A percentile compares a stretch with the other conserved stretches of the same genome.
phyloP scores from a whole-genome alignment of 1,140 invertebrate species.

The Nasonia giraulti region DNA sequence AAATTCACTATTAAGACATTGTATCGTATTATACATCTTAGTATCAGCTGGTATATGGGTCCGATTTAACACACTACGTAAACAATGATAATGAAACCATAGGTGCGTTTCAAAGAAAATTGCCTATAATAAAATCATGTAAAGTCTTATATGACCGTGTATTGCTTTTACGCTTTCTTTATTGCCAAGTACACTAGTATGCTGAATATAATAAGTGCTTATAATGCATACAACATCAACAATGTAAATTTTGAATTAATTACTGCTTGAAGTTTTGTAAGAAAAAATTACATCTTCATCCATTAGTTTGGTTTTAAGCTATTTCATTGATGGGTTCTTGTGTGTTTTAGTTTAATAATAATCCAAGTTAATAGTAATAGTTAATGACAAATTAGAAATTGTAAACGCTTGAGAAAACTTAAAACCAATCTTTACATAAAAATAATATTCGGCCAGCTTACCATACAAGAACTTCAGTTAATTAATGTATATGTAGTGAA shows the following conservation, averaged over 20 bases:
- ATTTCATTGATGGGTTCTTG: constrained; percentile 6
- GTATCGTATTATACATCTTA: constrained; percentile 39
- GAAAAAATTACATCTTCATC: neutral
- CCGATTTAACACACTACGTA: constrained; percentile 68
- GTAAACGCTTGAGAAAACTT: constrained; percentile 26
- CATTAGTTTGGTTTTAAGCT: constrained; percentile 3
- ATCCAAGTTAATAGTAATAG: constrained; percentile 9
- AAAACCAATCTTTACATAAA: neutral
- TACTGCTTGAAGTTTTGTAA: constrained; percentile 21
- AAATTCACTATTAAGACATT: neutral
- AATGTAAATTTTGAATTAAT: constrained; percentile 1
- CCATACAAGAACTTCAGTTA: constrained; percentile 47
- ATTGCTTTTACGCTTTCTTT: constrained; percentile 42
- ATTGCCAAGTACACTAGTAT: neutral
- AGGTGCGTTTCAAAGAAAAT: constrained; percentile 52
- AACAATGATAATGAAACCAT: constrained; percentile 51
- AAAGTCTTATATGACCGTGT: constrained; percentile 13
- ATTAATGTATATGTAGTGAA: constrained; percentile 58
- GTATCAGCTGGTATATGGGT: constrained; percentile 72
- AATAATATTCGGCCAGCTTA: constrained; percentile 43
- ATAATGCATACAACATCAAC: neutral
- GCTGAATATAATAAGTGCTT: neutral
- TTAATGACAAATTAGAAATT: constrained; percentile 8
- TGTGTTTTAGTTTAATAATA: constrained; percentile 3
- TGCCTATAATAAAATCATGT: constrained; percentile 30